phyloP scores from a whole-genome alignment of 2,113 vertebrate genomes.

The Spermophilus dauricus region DNA sequence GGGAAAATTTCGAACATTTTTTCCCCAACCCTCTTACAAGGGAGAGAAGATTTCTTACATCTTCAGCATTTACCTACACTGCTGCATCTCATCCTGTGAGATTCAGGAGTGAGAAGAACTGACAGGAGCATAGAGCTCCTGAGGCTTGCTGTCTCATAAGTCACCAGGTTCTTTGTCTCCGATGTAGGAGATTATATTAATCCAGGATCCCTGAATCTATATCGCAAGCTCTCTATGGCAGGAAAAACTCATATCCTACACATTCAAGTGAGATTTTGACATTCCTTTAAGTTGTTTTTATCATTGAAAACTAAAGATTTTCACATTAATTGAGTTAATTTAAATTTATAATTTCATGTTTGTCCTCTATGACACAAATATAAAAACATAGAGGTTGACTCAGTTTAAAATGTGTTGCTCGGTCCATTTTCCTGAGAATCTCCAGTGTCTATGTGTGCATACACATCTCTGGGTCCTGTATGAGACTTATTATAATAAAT shows the following conservation, averaged over 20 bases:
- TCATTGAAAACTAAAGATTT: background rate
- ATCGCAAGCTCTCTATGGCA: background rate
- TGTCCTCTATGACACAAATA: background rate
- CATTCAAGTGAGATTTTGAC: background rate
- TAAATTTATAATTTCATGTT: background rate
- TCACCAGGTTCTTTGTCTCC: background rate
- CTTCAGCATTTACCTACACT: background rate
- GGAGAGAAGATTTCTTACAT: background rate
- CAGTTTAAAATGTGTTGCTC: background rate
- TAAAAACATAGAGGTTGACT: background rate
- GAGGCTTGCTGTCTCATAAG: background rate
- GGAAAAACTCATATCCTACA: background rate
- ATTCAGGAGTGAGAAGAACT: background rate
- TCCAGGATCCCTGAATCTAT: background rate
- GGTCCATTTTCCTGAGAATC: background rate
- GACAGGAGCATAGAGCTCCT: background rate
- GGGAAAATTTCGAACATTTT: background rate
- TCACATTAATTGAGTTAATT: background rate
- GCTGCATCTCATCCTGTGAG: background rate
- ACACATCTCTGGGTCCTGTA: background rate
- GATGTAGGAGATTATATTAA: background rate
- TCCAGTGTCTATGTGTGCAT: background rate
- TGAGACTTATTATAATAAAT: background rate
- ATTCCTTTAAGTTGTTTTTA: background rate
- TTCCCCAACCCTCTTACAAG: accelerated